phyloP scores from a whole-genome alignment of 2,888 invertebrate genomes.

The Himalopsyche tibetana region DNA sequence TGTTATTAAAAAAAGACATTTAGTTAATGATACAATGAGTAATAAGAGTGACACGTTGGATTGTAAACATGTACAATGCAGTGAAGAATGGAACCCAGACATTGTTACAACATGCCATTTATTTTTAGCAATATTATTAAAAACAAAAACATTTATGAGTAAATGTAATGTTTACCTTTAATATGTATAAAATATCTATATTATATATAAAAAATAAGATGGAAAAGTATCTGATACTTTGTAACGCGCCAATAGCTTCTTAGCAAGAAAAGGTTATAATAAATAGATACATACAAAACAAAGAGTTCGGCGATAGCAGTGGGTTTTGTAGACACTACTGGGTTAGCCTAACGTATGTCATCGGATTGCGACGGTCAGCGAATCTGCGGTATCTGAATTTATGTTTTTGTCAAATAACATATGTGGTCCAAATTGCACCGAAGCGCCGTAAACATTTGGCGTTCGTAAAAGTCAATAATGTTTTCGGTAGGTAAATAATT shows the following conservation, averaged over 20 bases:
- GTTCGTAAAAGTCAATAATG: conserved; percentile 1
- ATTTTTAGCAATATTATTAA: conserved; percentile 61
- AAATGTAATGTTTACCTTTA: conserved; percentile 53
- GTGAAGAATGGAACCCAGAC: conserved; percentile 46
- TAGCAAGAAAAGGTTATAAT: conserved; percentile 36
- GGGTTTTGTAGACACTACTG: neutral
- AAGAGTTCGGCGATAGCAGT: conserved; percentile 5
- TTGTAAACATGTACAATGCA: conserved; percentile 33
- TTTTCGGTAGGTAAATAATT: conserved; percentile 6
- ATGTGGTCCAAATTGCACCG: conserved; percentile 18
- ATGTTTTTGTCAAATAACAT: conserved; percentile 21
- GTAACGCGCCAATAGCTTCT: conserved; percentile 57
- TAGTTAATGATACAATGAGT: conserved; percentile 32
- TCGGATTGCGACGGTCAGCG: neutral
- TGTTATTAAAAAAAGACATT: conserved; percentile 21
- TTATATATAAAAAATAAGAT: conserved; percentile 48
- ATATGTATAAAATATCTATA: conserved; percentile 55
- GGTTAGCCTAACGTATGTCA: conserved; percentile 4
- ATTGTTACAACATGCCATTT: conserved; percentile 63
- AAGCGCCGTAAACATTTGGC: neutral
- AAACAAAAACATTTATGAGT: conserved; percentile 51
- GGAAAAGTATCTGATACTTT: conserved; percentile 62
- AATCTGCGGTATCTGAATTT: conserved; percentile 6
- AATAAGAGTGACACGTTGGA: conserved; percentile 5
- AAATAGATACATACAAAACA: conserved; percentile 17